Evolutionary conservation across 2,113 vertebrate genomes (phyloP).

Genomic region (Uropsilus gracilis): DNA sequence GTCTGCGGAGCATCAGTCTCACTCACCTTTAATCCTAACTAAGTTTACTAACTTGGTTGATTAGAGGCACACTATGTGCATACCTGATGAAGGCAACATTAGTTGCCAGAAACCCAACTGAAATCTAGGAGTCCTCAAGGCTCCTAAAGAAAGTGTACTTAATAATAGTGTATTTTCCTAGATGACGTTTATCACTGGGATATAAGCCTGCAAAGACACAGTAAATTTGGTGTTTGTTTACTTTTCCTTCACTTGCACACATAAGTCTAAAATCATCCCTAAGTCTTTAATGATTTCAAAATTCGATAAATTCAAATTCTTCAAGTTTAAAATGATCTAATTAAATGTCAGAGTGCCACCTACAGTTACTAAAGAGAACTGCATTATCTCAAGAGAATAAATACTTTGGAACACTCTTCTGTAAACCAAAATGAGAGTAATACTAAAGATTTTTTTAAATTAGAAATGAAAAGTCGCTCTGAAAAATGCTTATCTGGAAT

Average conservation of each 20-base stretch:
- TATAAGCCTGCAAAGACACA: background rate
- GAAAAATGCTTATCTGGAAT: background rate
- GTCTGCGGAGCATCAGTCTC: background rate
- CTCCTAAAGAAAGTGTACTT: background rate
- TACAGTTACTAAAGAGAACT: slow-evolving; percentile 62
- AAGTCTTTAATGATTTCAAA: slow-evolving; percentile 39
- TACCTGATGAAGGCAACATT: background rate
- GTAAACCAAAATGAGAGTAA: slow-evolving; percentile 9
- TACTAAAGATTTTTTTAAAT: background rate
- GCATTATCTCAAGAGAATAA: slow-evolving; percentile 33
- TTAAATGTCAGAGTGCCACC: slow-evolving; percentile 68
- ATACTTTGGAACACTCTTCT: background rate
- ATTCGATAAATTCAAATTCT: slow-evolving; percentile 22
- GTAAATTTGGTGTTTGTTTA: background rate
- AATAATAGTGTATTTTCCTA: background rate
- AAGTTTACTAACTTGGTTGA: slow-evolving; percentile 37
- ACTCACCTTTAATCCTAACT: slow-evolving; percentile 6
- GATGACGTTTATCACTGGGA: background rate
- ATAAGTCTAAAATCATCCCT: slow-evolving; percentile 36
- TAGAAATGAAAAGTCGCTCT: background rate
- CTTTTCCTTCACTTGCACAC: slow-evolving; percentile 22
- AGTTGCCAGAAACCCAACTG: background rate
- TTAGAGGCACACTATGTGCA: slow-evolving; percentile 11
- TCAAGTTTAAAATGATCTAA: slow-evolving; percentile 37
- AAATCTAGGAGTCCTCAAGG: background rate